Percentiles rank a stretch among this genome's conserved stretches.
These are phyloP conservation scores for Petromus typicus DNA, from an alignment of 2,113 vertebrate genomes.

Conservation along the genomic window DNA sequence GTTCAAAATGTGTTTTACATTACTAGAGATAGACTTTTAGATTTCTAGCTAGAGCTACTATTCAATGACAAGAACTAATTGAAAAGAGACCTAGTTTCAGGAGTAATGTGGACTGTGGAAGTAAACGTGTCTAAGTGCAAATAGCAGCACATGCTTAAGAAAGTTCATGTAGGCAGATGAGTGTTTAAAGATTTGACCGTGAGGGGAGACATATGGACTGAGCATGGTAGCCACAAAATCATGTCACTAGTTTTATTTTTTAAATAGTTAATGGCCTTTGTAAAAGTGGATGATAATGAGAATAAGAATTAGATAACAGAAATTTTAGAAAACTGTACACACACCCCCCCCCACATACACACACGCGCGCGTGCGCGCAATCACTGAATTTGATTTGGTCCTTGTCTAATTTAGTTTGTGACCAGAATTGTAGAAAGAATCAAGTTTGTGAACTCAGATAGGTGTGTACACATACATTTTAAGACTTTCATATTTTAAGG, in stretches of 20 bases:
- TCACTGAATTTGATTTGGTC: not conserved
- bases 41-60: not conserved
- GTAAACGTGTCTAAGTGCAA: not conserved
- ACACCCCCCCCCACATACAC: not conserved
- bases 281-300: not conserved
- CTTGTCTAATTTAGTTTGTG: not conserved
- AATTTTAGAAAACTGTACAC: not conserved
- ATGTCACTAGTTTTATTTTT: not conserved
- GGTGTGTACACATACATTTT: no score
- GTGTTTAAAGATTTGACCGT: not conserved
- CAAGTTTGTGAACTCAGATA: no score
- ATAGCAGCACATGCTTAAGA: not conserved
- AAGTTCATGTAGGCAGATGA: not conserved
- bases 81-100: not conserved
- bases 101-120: not conserved
- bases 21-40: not conserved
- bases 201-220: not conserved
- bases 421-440: not conserved
- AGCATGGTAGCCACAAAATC: not conserved
- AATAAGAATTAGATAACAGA: not conserved
- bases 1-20: not conserved
- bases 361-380: not conserved
- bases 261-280: not conserved
- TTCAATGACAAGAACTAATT: not conserved
- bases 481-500: no score